Conservation (phyloP, 2,888 invertebrate species). For the Tetheella fluctuosa region DNA sequence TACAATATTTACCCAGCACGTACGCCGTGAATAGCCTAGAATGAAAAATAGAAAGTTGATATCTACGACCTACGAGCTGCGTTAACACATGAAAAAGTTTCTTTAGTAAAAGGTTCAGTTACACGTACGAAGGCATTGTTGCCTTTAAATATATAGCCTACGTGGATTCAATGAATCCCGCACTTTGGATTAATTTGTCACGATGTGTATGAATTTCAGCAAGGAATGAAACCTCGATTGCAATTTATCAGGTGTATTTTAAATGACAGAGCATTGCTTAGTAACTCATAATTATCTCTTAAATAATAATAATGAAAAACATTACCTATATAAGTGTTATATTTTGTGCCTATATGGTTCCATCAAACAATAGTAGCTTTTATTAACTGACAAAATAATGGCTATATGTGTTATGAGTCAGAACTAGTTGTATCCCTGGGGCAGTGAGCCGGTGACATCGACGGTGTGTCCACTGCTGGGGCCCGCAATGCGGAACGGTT, state of each 20-base stretch:
- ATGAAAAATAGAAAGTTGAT: constrained; percentile 1
- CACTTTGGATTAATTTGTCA: background rate
- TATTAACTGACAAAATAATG: background rate
- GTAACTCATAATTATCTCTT: too few relatives aligned
- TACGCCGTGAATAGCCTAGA: background rate
- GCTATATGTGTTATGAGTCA: background rate
- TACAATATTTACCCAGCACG: background rate
- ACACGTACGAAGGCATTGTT: background rate
- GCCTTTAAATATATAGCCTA: background rate
- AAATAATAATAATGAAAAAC: too few relatives aligned
- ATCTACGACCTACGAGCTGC: background rate
- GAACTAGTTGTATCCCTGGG: background rate
- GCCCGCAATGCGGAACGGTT: background rate
- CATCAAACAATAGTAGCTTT: too few relatives aligned
- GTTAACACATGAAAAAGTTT: background rate
- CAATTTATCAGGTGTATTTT: too few relatives aligned
- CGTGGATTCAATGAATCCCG: background rate
- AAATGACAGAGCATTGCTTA: too few relatives aligned
- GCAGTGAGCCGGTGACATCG: background rate
- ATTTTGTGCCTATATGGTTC: too few relatives aligned
- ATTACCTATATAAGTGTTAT: too few relatives aligned
- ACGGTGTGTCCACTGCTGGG: background rate
- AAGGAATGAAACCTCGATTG: too few relatives aligned
- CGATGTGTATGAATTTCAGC: background rate
- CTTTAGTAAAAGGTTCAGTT: background rate